Conservation (phyloP, 2,888 invertebrate species). For the Pristionchus arcanus region DNA sequence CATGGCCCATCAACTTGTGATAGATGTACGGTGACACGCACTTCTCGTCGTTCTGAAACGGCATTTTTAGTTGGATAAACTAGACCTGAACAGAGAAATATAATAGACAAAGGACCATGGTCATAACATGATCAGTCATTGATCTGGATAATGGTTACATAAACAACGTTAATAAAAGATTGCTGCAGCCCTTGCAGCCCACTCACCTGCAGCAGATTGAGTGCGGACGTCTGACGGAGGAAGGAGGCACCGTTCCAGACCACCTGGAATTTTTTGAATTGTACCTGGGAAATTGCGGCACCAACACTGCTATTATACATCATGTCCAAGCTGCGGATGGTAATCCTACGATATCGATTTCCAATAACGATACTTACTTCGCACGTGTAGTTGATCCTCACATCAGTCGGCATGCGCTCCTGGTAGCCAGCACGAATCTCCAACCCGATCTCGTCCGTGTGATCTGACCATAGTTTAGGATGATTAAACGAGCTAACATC, state of each 20-base stretch:
- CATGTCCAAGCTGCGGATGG: too few relatives aligned
- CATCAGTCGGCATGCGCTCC: slow-evolving; percentile 89
- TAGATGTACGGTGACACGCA: slow-evolving; percentile 98
- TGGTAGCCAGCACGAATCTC: slow-evolving; percentile 94
- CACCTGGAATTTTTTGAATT: slow-evolving; percentile 56
- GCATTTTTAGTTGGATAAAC: not conserved
- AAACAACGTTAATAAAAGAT: not conserved
- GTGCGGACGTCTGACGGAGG: slow-evolving; percentile 89
- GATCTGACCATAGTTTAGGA: slow-evolving; percentile 83
- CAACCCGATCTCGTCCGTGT: slow-evolving; percentile 97
- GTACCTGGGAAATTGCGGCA: not conserved
- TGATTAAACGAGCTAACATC: too few relatives aligned
- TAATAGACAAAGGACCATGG: too few relatives aligned
- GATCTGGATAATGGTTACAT: too few relatives aligned
- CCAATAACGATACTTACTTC: slow-evolving; percentile 83
- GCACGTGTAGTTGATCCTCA: slow-evolving; percentile 95
- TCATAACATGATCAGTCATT: too few relatives aligned
- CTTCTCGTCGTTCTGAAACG: slow-evolving; percentile 91
- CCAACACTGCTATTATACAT: not conserved
- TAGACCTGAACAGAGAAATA: not conserved
- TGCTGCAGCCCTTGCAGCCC: too few relatives aligned
- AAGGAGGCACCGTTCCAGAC: slow-evolving; percentile 77
- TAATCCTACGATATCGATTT: too few relatives aligned
- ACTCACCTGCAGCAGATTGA: slow-evolving; percentile 87
- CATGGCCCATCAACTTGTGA: slow-evolving; percentile 91